A percentile compares a stretch with the other conserved stretches of the same genome.
Conservation (phyloP, 2,888 invertebrate species). For the Actias luna region DNA sequence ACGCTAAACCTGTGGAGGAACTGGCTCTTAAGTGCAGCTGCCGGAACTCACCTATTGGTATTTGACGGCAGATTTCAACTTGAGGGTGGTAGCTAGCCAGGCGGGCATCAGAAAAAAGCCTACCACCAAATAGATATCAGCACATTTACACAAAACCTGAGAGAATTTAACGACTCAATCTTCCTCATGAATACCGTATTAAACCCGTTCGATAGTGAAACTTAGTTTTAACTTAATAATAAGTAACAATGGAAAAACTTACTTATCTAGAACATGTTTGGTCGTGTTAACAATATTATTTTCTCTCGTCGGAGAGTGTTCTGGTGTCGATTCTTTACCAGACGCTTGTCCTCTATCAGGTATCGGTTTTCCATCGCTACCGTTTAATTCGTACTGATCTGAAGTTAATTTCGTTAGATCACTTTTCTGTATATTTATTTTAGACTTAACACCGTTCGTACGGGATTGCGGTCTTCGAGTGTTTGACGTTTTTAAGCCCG, state of each 20-base stretch:
- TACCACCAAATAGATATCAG: too few species aligned
- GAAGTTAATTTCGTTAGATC: conserved; percentile 39
- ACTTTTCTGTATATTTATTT: conserved; percentile 43
- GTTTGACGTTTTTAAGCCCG: conserved; percentile 44
- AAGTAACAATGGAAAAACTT: background rate
- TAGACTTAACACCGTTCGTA: conserved; percentile 57
- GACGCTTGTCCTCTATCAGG: conserved; percentile 82
- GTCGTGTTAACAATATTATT: conserved; percentile 37
- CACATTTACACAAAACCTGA: too few species aligned
- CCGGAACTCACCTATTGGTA: too few species aligned
- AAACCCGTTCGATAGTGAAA: too few species aligned
- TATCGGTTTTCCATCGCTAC: conserved; percentile 57
- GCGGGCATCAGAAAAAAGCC: too few species aligned
- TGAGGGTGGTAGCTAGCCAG: too few species aligned
- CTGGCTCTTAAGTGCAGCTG: too few species aligned
- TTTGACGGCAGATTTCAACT: too few species aligned
- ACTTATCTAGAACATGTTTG: conserved; percentile 7
- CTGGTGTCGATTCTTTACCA: conserved; percentile 84
- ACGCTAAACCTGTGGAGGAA: too few species aligned
- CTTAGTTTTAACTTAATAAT: background rate
- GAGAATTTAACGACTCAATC: too few species aligned
- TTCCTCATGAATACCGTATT: too few species aligned
- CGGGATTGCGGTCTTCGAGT: conserved; percentile 60
- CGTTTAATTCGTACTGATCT: conserved; percentile 53
- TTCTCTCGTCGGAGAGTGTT: conserved; percentile 79